phyloP scores from a whole-genome alignment of 2,888 invertebrate genomes.

The Pomacea canaliculata region DNA sequence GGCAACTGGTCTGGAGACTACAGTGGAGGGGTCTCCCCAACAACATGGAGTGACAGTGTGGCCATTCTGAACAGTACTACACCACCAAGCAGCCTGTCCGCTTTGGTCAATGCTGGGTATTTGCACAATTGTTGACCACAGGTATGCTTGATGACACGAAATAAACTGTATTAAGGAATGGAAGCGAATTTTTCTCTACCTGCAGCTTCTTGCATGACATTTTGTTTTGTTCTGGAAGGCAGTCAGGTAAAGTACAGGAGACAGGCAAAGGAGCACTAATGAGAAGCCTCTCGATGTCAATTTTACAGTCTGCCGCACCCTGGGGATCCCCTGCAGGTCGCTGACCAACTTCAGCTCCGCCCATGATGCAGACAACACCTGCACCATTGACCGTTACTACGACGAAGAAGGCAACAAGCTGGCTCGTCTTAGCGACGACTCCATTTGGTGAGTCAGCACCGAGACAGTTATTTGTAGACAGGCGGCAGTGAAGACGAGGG shows the following conservation, averaged over 20 bases:
- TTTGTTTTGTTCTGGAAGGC: too few species aligned
- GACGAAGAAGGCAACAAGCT: conserved; percentile 39
- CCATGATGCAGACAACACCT: conserved; percentile 91
- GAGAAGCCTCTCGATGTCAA: too few species aligned
- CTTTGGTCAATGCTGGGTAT: conserved; percentile 64
- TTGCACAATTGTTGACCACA: conserved; percentile 54
- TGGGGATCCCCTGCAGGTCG: conserved; percentile 89
- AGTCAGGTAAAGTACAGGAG: too few species aligned
- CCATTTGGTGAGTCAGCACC: conserved; percentile 51
- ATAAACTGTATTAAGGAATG: too few species aligned
- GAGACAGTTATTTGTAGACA: too few species aligned
- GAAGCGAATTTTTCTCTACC: too few species aligned
- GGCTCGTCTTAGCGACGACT: conserved; percentile 42
- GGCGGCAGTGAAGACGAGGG: too few species aligned
- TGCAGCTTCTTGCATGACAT: too few species aligned
- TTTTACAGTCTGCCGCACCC: conserved; percentile 80
- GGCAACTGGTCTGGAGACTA: conserved; percentile 63
- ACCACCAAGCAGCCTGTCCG: conserved; percentile 45
- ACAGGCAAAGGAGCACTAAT: too few species aligned
- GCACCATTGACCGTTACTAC: conserved; percentile 89
- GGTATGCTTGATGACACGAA: conserved; percentile 69
- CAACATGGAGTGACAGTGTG: conserved; percentile 54
- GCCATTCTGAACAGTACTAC: conserved; percentile 55
- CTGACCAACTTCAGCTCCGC: conserved; percentile 93
- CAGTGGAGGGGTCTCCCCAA: conserved; percentile 40